Percentiles rank a stretch among this genome's conserved stretches.
Evolutionary conservation across 2,888 invertebrate genomes (phyloP).

Genomic region (Congeria kusceri): DNA sequence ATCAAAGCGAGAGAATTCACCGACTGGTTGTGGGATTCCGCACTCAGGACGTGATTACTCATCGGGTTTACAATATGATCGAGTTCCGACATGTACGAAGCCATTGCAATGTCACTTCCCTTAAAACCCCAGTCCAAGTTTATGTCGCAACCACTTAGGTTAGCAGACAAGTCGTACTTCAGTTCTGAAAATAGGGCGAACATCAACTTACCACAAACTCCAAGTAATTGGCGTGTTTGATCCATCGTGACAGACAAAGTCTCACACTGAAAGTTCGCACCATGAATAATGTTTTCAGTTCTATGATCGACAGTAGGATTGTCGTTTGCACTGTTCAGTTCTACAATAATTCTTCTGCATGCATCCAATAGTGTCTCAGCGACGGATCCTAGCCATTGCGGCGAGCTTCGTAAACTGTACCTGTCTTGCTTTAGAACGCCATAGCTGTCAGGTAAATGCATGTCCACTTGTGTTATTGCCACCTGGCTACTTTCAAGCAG

Average conservation of each 20-base stretch:
- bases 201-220: constrained; percentile 73
- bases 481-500: constrained; percentile 26
- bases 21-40: constrained; percentile 75
- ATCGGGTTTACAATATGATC: constrained; percentile 67
- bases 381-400: constrained; percentile 46
- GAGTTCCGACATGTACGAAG: constrained; percentile 71
- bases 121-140: constrained; percentile 72
- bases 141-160: constrained; percentile 67
- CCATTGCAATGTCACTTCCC: constrained; percentile 71
- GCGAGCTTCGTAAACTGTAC: constrained; percentile 33
- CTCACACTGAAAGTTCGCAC: constrained; percentile 44
- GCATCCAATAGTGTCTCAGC: constrained; percentile 33
- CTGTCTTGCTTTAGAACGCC: constrained; percentile 37
- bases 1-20: constrained; percentile 73
- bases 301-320: constrained; percentile 50
- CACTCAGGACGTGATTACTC: constrained; percentile 72
- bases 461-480: constrained; percentile 30
- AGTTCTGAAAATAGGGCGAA: constrained; percentile 72
- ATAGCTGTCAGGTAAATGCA: constrained; percentile 25
- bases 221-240: constrained; percentile 68
- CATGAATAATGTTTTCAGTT: constrained; percentile 19
- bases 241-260: constrained; percentile 62
- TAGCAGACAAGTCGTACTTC: constrained; percentile 70
- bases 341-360: constrained; percentile 23
- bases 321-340: constrained; percentile 35